Percentiles rank a stretch among this genome's conserved stretches.
Conservation (phyloP, 2,888 invertebrate genomes). For the Argyra leucocephala region DNA sequence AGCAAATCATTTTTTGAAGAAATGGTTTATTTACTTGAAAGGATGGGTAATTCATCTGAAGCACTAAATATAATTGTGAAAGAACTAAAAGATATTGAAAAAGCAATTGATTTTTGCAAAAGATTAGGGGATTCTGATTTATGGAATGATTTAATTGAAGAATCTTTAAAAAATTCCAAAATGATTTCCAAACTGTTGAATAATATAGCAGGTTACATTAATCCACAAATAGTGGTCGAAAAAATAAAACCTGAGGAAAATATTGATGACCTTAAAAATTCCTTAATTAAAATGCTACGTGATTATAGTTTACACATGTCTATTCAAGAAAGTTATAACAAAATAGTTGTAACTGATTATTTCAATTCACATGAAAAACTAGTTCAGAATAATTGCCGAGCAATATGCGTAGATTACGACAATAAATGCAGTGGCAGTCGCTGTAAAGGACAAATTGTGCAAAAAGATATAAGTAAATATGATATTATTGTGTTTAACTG, state of each 20-base stretch:
- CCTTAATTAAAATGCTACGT: slow-evolving; percentile 87
- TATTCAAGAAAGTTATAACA: slow-evolving; percentile 80
- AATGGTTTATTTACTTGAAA: slow-evolving; percentile 82
- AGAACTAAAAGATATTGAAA: slow-evolving; percentile 72
- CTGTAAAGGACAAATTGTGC: slow-evolving; percentile 69
- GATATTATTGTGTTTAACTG: slow-evolving; percentile 78
- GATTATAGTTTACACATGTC: slow-evolving; percentile 82
- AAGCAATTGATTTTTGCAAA: slow-evolving; percentile 93
- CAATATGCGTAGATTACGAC: slow-evolving; percentile 59
- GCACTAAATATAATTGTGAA: slow-evolving; percentile 83
- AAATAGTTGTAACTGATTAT: slow-evolving; percentile 83
- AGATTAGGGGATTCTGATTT: slow-evolving; percentile 89
- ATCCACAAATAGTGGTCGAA: slow-evolving; percentile 77
- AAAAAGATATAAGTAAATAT: slow-evolving; percentile 59
- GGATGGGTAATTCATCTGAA: slow-evolving; percentile 83
- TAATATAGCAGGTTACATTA: slow-evolving; percentile 49
- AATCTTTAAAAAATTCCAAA: slow-evolving; percentile 77
- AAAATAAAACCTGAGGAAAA: slow-evolving; percentile 74
- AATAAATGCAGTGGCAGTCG: slow-evolving; percentile 72
- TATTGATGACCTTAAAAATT: slow-evolving; percentile 82
- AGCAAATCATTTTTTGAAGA: slow-evolving; percentile 72
- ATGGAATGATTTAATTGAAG: slow-evolving; percentile 83
- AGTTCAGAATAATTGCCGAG: slow-evolving; percentile 66
- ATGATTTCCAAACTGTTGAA: slow-evolving; percentile 52
- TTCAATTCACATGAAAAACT: slow-evolving; percentile 76